Base-by-base conservation (phyloP, 2,888 invertebrate genomes). In the Eupithecia subfuscata region DNA sequence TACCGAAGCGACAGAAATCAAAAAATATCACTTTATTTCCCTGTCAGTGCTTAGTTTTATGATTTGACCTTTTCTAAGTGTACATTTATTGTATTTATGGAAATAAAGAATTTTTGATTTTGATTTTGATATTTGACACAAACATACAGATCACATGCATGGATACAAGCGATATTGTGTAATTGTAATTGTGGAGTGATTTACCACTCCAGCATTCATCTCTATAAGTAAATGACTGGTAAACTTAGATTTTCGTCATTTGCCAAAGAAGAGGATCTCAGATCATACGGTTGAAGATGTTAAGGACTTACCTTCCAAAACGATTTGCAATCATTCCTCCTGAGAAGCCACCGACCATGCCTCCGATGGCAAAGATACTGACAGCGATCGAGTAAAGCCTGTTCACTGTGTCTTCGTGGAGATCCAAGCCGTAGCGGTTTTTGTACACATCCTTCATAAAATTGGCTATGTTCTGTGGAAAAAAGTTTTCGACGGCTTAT, bases 291-390 rank as follows among this genome's bases (percentile, higher is more conserved):
- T 12, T 43, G 18, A 25, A 30, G 4, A 34, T 34, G 25, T 14
- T 34, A 64, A 64, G 18, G 2, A 69, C 52, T 78, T 92, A 98
- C 98, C 98, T 97, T 92, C 99, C 99, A 93, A 99, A 99, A 90
- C 98, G 97, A 93, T 99, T 98, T 84, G 99, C 99, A 88, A 99
- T 98, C 96, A 98, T 98, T 79, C 99, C 99, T 60, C 99, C 99
- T 80, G 98, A 97, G 92, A 99, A 98, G 80, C 99, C 99, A 73
- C 99, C 99, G 79, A 99, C 95, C 98, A 99, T 99, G 75, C 99
- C 99, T 75, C 99, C 99, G 85, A 99, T 98, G 81, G 99, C 99
- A 92, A 99, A 99, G 94, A 99, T 98, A 91, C 99, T 98, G 85
- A 99, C 99, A 48, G 99, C 98, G 87, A 99, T 96, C 78, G 98